These are phyloP conservation scores for Ceyx cyanopectus DNA, from an alignment of 2,113 vertebrate species.

Conservation along the genomic window DNA sequence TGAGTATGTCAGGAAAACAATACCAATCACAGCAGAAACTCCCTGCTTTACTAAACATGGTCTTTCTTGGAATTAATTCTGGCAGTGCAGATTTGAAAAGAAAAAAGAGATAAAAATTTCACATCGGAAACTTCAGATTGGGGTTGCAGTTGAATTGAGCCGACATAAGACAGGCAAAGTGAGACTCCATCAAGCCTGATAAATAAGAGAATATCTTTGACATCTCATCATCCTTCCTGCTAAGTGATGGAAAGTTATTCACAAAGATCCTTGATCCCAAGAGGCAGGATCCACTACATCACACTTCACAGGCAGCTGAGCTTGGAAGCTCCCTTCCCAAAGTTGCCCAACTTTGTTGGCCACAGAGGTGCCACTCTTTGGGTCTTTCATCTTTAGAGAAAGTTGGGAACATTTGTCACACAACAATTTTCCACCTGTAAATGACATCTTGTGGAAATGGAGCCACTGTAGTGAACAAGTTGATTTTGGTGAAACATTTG, in stretches of 20 bases:
- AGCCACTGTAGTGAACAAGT: background rate
- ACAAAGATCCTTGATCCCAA: background rate
- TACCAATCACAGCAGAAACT: background rate
- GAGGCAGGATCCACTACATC: too few species aligned
- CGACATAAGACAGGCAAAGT: background rate
- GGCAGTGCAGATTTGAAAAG: background rate
- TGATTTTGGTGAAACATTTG: background rate
- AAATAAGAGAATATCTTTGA: background rate
- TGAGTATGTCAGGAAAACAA: background rate
- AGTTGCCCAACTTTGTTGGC: background rate
- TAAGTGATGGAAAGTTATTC: background rate
- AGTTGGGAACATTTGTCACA: background rate
- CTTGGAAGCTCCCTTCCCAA: background rate
- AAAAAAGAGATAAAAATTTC: background rate
- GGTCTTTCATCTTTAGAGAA: background rate
- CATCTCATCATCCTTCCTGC: background rate
- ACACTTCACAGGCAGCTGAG: rapidly evolving
- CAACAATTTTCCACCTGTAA: background rate
- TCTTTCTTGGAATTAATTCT: background rate
- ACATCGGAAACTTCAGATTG: background rate
- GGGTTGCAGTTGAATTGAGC: background rate
- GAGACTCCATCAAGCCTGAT: background rate
- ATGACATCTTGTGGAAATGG: rapidly evolving
- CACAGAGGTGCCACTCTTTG: background rate
- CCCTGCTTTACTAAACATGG: rapidly evolving